These are phyloP conservation scores for rabbit (Oryctolagus cuniculus) DNA, from an alignment of 2,113 vertebrate species.

Conservation along the genomic window DNA sequence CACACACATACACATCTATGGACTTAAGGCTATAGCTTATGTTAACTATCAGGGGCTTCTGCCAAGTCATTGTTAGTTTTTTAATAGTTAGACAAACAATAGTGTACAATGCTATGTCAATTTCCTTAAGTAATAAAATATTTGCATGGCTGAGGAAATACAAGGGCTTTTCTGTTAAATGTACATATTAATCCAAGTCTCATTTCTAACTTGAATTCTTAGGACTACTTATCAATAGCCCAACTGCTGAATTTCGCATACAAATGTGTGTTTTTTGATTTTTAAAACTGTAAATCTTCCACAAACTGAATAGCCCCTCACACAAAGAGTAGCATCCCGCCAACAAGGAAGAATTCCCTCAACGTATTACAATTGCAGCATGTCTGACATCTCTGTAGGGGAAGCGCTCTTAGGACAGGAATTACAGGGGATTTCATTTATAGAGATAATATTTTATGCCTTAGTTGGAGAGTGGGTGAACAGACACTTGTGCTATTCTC, in stretches of 20 bases:
- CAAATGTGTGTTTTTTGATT: neutral
- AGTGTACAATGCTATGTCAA: neutral
- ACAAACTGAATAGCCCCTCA: neutral
- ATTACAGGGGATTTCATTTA: neutral
- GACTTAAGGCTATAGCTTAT: no score
- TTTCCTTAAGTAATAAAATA: conserved; percentile 50
- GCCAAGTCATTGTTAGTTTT: conserved; percentile 50
- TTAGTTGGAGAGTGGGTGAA: neutral
- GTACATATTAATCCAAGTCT: neutral
- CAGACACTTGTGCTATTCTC: neutral
- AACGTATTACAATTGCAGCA: neutral
- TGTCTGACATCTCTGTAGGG: neutral
- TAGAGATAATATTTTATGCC: neutral
- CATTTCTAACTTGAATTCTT: conserved; percentile 26
- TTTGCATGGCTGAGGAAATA: conserved; percentile 27
- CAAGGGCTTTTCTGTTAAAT: conserved; percentile 37
- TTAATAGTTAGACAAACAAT: conserved; percentile 12
- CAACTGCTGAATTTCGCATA: neutral
- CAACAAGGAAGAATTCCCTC: neutral
- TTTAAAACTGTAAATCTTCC: neutral
- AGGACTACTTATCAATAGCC: neutral
- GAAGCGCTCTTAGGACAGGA: neutral
- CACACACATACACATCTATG: neutral
- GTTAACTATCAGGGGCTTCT: conserved; percentile 20
- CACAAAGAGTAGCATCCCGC: neutral